These are phyloP conservation scores for Hippocampus mohnikei DNA, from an alignment of 2,113 vertebrate genomes.

Conservation along the genomic window DNA sequence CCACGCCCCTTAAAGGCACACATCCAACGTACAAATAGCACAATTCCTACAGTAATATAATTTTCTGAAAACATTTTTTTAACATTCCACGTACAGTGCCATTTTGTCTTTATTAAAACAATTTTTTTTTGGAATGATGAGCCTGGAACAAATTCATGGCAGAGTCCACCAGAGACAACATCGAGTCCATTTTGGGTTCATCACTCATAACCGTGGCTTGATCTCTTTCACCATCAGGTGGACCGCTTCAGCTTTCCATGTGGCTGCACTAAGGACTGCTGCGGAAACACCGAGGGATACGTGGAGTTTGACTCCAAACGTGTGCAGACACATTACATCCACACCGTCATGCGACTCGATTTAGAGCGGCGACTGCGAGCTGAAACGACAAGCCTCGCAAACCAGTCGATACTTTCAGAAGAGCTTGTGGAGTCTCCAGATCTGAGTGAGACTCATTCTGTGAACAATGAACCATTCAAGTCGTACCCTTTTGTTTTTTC, in stretches of 20 bases:
- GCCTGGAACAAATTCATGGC: too few species aligned
- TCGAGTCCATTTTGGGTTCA: neutral
- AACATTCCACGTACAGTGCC: too few species aligned
- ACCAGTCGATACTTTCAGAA: conserved; percentile 25
- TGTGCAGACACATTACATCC: conserved; percentile 86
- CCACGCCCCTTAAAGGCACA: too few species aligned
- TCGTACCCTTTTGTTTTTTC: conserved; percentile 51
- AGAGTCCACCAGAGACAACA: neutral
- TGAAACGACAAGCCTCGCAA: conserved; percentile 10
- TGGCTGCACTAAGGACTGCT: conserved; percentile 83
- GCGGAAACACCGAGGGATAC: conserved; percentile 82
- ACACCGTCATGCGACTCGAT: conserved; percentile 86
- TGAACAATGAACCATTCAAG: conserved; percentile 20
- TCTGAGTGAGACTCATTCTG: neutral
- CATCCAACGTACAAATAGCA: too few species aligned
- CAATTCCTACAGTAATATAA: too few species aligned
- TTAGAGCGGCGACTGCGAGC: conserved; percentile 69
- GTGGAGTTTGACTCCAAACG: conserved; percentile 84
- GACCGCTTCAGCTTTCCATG: conserved; percentile 89
- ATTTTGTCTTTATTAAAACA: too few species aligned
- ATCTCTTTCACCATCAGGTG: conserved; percentile 70
- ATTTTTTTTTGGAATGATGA: too few species aligned
- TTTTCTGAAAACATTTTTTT: too few species aligned
- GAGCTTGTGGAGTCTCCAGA: conserved; percentile 25
- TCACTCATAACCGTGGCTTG: neutral